Conservation (phyloP, 2,797 vertebrate species). For the Trachops cirrhosus region DNA sequence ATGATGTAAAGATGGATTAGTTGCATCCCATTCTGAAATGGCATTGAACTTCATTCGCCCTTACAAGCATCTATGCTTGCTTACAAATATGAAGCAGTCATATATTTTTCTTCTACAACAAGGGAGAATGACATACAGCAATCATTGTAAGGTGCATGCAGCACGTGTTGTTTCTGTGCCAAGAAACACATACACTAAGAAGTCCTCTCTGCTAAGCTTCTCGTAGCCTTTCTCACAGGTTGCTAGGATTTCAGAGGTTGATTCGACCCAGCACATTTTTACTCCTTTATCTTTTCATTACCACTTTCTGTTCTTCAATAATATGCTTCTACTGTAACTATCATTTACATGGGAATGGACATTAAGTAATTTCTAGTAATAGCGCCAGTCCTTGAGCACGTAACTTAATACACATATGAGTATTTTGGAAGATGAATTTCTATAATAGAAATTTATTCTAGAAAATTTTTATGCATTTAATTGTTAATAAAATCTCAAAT, state of each 20-base stretch:
- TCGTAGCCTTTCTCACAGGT: background rate
- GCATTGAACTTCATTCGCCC: constrained; percentile 28
- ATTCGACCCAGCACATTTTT: background rate
- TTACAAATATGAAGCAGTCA: constrained; percentile 20
- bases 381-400: background rate
- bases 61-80: constrained; percentile 30
- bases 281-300: background rate
- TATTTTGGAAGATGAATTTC: background rate
- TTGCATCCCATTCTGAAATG: constrained; percentile 21
- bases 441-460: background rate
- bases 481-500: background rate
- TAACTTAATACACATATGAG: background rate
- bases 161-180: background rate
- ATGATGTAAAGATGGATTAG: constrained; percentile 11
- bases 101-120: constrained; percentile 42
- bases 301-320: background rate
- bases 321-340: background rate
- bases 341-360: background rate
- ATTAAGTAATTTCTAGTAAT: background rate
- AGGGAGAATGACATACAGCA: background rate
- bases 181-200: background rate
- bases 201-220: background rate
- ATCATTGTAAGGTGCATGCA: background rate
- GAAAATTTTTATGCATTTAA: background rate
- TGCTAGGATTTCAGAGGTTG: background rate